A percentile compares a stretch with the other conserved stretches of the same genome.
These are phyloP conservation scores for Drosophila jambulina DNA, from an alignment of 1,140 invertebrate species.

Conservation along the genomic window DNA sequence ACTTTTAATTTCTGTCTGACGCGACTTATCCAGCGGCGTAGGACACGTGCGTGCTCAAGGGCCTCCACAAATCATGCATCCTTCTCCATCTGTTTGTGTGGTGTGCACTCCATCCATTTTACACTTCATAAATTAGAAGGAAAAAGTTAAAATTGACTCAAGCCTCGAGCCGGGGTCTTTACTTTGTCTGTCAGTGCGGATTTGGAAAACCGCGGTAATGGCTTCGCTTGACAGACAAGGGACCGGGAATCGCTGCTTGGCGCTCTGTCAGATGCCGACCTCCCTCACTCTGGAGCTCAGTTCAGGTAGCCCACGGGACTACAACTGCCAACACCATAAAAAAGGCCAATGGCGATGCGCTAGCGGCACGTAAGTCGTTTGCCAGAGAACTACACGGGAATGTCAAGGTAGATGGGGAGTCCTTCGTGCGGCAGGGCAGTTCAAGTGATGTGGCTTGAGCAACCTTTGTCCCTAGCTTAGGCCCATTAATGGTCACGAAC, in stretches of 20 bases:
- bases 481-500: neutral
- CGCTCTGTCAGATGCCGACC: constrained; percentile 6
- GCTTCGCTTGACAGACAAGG: constrained; percentile 56
- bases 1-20: constrained; percentile 11
- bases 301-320: neutral
- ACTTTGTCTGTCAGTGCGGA: constrained; percentile 12
- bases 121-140: constrained; percentile 24
- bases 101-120: neutral
- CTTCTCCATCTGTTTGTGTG: neutral
- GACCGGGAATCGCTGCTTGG: constrained; percentile 15
- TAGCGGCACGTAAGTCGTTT: neutral
- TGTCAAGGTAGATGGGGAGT: neutral
- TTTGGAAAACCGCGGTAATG: constrained; percentile 32
- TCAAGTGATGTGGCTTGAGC: neutral
- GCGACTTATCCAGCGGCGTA: neutral
- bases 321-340: neutral
- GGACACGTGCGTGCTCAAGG: constrained; percentile 22
- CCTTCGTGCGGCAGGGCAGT: neutral
- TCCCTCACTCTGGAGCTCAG: constrained; percentile 2
- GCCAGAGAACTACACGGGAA: constrained; percentile 4
- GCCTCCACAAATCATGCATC: constrained; percentile 3
- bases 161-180: constrained; percentile 4
- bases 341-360: neutral
- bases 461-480: neutral
- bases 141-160: neutral